Evolutionary conservation across 2,113 vertebrate species (phyloP), one percentile per base, ranked within the genome.

Genomic region (Delphinapterus leucas): DNA sequence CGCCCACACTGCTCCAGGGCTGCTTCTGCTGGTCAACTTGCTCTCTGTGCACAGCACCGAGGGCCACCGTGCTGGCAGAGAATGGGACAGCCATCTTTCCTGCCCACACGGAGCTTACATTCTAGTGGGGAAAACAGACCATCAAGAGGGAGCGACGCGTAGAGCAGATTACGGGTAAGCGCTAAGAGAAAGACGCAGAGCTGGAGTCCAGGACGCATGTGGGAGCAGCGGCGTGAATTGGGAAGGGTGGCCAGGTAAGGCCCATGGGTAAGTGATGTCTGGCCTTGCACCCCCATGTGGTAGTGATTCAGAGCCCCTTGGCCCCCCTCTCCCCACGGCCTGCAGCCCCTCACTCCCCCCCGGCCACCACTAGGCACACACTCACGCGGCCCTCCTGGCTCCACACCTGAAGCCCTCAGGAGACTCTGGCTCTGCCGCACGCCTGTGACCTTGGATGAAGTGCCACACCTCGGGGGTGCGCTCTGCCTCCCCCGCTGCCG

Each of bases 11-110:
- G 23, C 13, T 1, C 60, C 7, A 4, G 13, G 12, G 18, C 65
- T 0, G 3, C 0, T 31, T 49, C 28, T 8, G 1, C 5, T 0
- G 58, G 25, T 10, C 5, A 25, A 26, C 21, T 13, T 4, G 14
- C 65, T 26, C 41, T 33, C 33, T 7, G 47, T 2, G 9, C 26
- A 2, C 1, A 14, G 61, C 5, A 3, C 61, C 2, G 38, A 26
- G 61, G 88, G 71, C 68, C 0, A 1, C 49, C 0, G 20, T 3
- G 6, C 4, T 0, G 1, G 31, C n/a, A 9, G 74, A 31, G 44
- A 9, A 13, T 1, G 0, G 76, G 38, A 7, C 26, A 11, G 61
- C 17, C 13, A 0, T 6, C 41, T 53, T 31, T 11, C 58, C 33
- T 6, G 74, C 47, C 83, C 67, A 5, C 25, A 0, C 0, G 6